Conservation (phyloP, 23 tunicate species). For the Trididemnum miniatum region DNA sequence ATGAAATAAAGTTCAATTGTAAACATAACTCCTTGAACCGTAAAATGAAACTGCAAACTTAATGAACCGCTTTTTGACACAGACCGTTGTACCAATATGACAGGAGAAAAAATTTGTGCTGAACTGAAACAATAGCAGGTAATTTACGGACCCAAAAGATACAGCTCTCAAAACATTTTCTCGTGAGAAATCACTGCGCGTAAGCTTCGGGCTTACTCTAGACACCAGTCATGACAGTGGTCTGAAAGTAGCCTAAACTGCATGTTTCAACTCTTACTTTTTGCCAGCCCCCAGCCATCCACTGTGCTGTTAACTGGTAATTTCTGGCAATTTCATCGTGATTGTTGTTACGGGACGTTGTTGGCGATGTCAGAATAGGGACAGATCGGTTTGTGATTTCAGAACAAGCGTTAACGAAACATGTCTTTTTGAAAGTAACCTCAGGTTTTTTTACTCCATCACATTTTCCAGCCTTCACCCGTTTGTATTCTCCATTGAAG, state of each 20-base stretch:
- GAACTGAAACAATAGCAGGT: too few relatives aligned
- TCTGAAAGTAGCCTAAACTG: not conserved
- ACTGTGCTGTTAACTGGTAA: not conserved
- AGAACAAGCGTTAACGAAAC: not conserved
- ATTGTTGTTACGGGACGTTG: not conserved
- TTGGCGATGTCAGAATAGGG: not conserved
- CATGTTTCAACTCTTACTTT: conserved; percentile 18
- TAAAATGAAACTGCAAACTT: too few relatives aligned
- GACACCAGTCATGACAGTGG: too few relatives aligned
- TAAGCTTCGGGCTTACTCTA: too few relatives aligned
- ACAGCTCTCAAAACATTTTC: too few relatives aligned
- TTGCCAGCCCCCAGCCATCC: conserved; percentile 55
- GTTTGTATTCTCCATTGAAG: conserved; percentile 43
- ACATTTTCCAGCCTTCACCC: conserved; percentile 54
- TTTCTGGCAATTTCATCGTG: not conserved
- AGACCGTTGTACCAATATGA: too few relatives aligned
- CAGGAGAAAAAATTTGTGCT: too few relatives aligned
- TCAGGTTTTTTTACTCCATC: conserved; percentile 43
- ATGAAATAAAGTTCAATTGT: too few relatives aligned
- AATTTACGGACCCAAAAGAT: too few relatives aligned
- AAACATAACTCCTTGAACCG: too few relatives aligned
- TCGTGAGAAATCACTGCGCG: too few relatives aligned
- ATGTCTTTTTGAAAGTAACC: conserved; percentile 28
- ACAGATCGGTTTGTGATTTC: not conserved
- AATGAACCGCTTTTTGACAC: too few relatives aligned